These are phyloP conservation scores for Galerucella nymphaeae DNA, from an alignment of 2,888 invertebrate genomes.

Conservation along the genomic window DNA sequence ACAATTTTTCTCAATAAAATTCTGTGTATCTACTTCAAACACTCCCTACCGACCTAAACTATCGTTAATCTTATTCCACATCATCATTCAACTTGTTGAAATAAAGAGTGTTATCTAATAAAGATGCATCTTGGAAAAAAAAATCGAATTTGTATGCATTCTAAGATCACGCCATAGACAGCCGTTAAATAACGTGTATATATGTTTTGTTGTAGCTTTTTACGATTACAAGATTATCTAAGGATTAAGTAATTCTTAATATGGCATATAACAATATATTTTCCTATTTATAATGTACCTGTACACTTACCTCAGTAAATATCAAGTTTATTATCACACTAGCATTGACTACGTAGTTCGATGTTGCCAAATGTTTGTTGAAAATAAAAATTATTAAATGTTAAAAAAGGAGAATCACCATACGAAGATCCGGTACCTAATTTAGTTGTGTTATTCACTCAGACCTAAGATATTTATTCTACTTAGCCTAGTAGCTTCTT, in stretches of 20 bases:
- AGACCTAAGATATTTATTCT: too few species aligned
- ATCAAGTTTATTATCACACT: slow-evolving; percentile 42
- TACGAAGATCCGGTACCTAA: not conserved
- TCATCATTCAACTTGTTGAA: not conserved
- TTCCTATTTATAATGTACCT: slow-evolving; percentile 24
- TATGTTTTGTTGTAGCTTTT: slow-evolving; percentile 28
- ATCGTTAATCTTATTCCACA: too few species aligned
- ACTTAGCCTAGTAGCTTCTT: too few species aligned
- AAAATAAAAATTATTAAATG: not conserved
- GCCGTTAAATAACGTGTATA: slow-evolving; percentile 7
- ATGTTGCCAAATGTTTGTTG: slow-evolving; percentile 7
- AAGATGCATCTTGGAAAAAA: not conserved
- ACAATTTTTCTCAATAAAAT: too few species aligned
- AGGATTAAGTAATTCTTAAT: slow-evolving; percentile 39
- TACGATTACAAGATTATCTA: slow-evolving; percentile 37
- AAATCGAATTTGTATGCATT: not conserved
- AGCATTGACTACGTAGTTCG: slow-evolving; percentile 33
- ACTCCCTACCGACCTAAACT: too few species aligned
- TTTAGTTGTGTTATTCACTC: too few species aligned
- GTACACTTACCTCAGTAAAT: slow-evolving; percentile 37
- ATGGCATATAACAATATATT: slow-evolving; percentile 13
- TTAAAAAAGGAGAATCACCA: not conserved
- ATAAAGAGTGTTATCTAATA: not conserved
- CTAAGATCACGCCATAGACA: slow-evolving; percentile 3
- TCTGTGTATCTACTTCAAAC: too few species aligned